phyloP scores from a whole-genome alignment of 1,140 invertebrate species.

The Drosophila quadrilineata region DNA sequence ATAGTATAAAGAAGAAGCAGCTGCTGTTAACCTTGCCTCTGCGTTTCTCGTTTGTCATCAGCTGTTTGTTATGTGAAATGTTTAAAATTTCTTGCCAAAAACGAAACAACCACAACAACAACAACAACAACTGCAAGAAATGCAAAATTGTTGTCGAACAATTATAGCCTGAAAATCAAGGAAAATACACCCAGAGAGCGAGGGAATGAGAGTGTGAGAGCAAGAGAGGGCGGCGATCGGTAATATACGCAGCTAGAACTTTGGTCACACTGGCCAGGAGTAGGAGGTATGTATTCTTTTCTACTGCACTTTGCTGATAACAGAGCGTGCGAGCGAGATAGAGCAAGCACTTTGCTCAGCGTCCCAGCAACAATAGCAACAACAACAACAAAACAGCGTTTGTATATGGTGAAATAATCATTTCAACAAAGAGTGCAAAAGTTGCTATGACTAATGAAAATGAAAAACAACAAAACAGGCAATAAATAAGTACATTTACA shows the following conservation, averaged over 20 bases:
- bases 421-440: constrained; percentile 29
- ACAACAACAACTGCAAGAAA: constrained; percentile 9
- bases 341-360: neutral
- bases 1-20: constrained; percentile 41
- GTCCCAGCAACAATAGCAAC: constrained; percentile 16
- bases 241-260: neutral
- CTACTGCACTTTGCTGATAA: constrained; percentile 17
- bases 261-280: neutral
- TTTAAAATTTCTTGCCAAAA: constrained; percentile 57
- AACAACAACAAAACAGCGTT: no score
- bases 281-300: neutral
- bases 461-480: constrained; percentile 2
- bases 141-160: constrained; percentile 15
- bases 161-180: neutral
- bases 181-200: neutral
- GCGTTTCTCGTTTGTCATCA: constrained; percentile 50
- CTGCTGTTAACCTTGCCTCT: constrained; percentile 71
- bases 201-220: neutral
- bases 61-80: constrained; percentile 73
- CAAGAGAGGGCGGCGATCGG: neutral
- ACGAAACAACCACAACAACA: constrained; percentile 17
- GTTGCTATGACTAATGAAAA: constrained; percentile 55
- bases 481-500: constrained; percentile 9
- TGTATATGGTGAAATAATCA: constrained; percentile 32
- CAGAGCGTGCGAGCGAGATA: no score